A percentile compares a stretch with the other conserved stretches of the same genome.
Conservation (phyloP, 2,888 invertebrate species). For the Cylindroiulus punctatus region DNA sequence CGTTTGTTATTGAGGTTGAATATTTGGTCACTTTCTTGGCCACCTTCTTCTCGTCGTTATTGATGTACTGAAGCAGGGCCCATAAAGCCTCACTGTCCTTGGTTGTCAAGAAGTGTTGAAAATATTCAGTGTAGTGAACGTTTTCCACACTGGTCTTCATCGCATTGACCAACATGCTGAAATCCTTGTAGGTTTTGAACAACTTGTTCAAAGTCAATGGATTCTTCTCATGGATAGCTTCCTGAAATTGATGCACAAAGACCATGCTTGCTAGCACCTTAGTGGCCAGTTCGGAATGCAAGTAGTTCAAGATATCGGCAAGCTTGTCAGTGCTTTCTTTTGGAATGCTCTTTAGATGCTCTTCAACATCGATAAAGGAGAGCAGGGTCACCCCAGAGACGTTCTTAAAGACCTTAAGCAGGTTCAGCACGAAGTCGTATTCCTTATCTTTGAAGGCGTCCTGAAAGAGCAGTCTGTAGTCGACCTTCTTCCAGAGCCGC, state of each 20-base stretch:
- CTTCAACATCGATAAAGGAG: not conserved
- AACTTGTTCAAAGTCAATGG: not conserved
- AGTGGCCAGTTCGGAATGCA: not conserved
- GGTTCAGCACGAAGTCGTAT: not conserved
- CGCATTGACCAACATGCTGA: not conserved
- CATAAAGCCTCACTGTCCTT: not conserved
- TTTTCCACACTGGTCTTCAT: not conserved
- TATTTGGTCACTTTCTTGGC: not conserved
- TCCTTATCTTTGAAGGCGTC: not conserved
- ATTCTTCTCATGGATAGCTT: not conserved
- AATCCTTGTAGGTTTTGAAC: not conserved
- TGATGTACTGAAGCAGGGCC: not conserved
- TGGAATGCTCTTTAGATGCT: not conserved
- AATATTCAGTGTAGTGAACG: not conserved
- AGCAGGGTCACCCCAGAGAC: not conserved
- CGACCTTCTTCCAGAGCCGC: not conserved
- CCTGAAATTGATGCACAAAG: not conserved
- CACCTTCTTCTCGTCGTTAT: not conserved
- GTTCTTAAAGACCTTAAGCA: not conserved
- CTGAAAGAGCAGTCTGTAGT: not conserved
- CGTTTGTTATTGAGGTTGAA: not conserved
- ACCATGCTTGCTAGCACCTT: not conserved
- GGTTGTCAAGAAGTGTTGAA: not conserved
- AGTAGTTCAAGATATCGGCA: not conserved
- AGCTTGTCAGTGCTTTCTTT: not conserved